Conservation (phyloP, 1,140 invertebrate species). For the Psilanteris sp. region DNA sequence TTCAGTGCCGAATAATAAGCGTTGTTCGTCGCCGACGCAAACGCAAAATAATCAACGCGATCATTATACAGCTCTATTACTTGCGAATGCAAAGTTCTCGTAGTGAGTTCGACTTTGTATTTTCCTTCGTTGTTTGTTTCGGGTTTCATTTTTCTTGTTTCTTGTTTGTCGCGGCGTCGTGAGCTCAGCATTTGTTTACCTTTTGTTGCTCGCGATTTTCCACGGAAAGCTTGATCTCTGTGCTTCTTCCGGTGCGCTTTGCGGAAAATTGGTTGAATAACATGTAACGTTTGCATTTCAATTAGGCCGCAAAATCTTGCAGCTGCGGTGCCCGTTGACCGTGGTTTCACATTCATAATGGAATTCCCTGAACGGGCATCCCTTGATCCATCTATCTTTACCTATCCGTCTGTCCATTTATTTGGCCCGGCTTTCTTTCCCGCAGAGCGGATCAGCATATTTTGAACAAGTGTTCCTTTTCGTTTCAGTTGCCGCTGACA, state of each 20-base stretch:
- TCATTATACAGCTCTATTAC: no score
- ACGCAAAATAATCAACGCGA: no score
- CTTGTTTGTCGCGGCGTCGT: conserved; percentile 31
- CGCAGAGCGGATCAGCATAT: conserved; percentile 32
- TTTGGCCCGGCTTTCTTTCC: conserved; percentile 26
- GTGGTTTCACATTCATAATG: conserved; percentile 49
- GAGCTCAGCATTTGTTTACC: conserved; percentile 33
- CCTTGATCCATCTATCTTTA: conserved; percentile 46
- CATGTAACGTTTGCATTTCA: conserved; percentile 59
- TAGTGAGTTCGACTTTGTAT: no score
- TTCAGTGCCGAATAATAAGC: no score
- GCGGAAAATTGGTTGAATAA: conserved; percentile 57
- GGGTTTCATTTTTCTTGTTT: no score
- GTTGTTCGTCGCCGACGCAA: no score
- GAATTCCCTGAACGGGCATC: conserved; percentile 35
- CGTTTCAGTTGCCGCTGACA: conserved; percentile 7
- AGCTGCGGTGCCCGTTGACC: conserved; percentile 35
- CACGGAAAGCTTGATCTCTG: conserved; percentile 43
- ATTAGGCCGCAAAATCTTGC: conserved; percentile 51
- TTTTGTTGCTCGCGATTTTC: conserved; percentile 21
- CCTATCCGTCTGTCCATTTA: conserved; percentile 43
- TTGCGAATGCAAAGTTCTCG: background rate
- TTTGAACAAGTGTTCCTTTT: conserved; percentile 8
- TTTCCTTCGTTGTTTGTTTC: no score
- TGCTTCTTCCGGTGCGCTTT: conserved; percentile 42